Conservation (phyloP, 30 jellyfish, hydroid and myxozoan species). For the Mastigias papua region DNA sequence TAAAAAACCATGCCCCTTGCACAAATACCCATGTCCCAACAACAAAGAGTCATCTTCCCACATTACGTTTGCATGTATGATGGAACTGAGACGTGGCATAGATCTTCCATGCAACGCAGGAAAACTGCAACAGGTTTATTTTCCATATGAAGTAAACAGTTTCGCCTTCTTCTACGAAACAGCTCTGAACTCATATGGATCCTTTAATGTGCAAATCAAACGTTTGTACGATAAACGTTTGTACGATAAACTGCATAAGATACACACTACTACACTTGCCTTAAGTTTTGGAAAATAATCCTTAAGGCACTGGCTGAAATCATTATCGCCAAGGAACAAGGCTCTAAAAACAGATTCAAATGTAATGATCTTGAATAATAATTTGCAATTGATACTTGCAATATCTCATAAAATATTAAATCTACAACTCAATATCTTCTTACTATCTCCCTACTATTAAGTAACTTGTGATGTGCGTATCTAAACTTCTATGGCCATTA, state of each 20-base stretch:
- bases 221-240: too few species aligned
- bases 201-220: not conserved
- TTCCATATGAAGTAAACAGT: conserved; percentile 48
- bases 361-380: too few species aligned
- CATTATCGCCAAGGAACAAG: conserved; percentile 92
- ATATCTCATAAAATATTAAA: too few species aligned
- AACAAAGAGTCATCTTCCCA: too few species aligned
- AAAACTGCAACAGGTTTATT: conserved; percentile 16
- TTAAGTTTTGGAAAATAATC: conserved; percentile 89
- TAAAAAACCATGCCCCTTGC: too few species aligned
- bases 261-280: conserved; percentile 16
- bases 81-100: conserved; percentile 51
- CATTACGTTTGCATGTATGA: conserved; percentile 12
- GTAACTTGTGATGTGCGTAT: too few species aligned
- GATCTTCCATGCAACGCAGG: conserved; percentile 23
- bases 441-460: too few species aligned
- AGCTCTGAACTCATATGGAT: conserved; percentile 53
- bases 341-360: conserved; percentile 76
- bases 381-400: too few species aligned
- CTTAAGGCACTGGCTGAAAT: conserved; percentile 82
- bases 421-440: too few species aligned
- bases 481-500: too few species aligned
- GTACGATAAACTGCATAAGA: too few species aligned
- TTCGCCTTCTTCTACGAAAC: conserved; percentile 11
- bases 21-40: too few species aligned